phyloP scores from a whole-genome alignment of 2,888 invertebrate species.

The Eupeodes luniger region DNA sequence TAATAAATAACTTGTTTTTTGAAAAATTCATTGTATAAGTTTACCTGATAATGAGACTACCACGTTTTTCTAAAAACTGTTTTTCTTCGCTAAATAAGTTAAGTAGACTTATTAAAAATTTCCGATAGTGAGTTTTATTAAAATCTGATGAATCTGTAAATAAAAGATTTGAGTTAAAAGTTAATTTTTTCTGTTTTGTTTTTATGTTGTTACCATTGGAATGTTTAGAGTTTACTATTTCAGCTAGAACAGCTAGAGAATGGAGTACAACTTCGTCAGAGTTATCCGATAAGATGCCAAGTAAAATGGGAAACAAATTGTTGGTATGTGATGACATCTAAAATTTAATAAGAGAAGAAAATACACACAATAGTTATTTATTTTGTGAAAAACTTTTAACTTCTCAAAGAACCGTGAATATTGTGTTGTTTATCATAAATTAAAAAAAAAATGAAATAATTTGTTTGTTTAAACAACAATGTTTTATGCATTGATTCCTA shows the following conservation, averaged over 20 bases:
- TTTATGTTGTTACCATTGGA: slow-evolving; percentile 79
- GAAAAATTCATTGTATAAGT: not conserved
- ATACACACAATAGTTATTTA: no score
- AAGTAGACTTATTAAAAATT: slow-evolving; percentile 94
- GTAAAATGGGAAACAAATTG: slow-evolving; percentile 90
- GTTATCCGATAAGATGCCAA: slow-evolving; percentile 94
- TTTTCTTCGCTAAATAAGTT: slow-evolving; percentile 94
- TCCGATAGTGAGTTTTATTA: slow-evolving; percentile 88
- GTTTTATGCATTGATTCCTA: no score
- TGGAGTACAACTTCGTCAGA: slow-evolving; percentile 98
- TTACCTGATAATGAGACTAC: slow-evolving; percentile 97
- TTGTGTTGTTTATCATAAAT: no score
- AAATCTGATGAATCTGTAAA: slow-evolving; percentile 81
- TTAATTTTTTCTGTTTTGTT: not conserved
- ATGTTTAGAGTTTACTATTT: slow-evolving; percentile 86
- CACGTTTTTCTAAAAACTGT: slow-evolving; percentile 93
- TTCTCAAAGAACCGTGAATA: no score
- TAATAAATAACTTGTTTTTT: not conserved
- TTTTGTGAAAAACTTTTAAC: no score
- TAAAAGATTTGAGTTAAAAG: not conserved
- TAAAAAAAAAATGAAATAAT: no score
- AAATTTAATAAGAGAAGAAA: slow-evolving; percentile 67
- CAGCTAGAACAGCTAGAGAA: slow-evolving; percentile 95
- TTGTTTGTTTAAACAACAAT: no score
- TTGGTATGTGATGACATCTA: slow-evolving; percentile 91